phyloP scores from a whole-genome alignment of 2,888 invertebrate genomes.

The Drosophila testacea region DNA sequence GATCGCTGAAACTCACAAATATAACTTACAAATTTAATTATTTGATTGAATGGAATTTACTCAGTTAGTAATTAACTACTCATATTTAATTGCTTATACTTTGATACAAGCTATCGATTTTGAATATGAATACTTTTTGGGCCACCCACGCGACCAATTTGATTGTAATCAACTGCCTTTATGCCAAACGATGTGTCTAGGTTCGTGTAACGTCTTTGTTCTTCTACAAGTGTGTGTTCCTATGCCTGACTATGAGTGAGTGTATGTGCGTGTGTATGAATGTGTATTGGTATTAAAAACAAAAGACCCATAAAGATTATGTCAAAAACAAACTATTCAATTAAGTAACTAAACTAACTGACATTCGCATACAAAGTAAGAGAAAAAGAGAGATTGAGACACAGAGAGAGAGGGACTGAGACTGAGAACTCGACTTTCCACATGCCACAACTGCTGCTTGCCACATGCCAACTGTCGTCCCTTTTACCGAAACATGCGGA shows the following conservation, averaged over 20 bases:
- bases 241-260: conserved; percentile 20
- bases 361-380: conserved; percentile 59
- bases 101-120: conserved; percentile 2
- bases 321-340: conserved; percentile 81
- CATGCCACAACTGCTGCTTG: conserved; percentile 49
- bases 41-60: too few species aligned
- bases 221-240: conserved; percentile 7
- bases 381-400: background rate
- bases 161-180: conserved; percentile 69
- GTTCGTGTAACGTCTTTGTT: conserved; percentile 68
- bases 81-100: too few species aligned
- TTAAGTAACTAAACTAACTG: conserved; percentile 81
- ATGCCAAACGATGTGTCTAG: conserved; percentile 70
- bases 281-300: conserved; percentile 71
- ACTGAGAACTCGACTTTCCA: conserved; percentile 10
- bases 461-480: conserved; percentile 51
- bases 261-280: conserved; percentile 23
- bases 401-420: background rate
- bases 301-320: conserved; percentile 80
- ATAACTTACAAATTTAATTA: too few species aligned
- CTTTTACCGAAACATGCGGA: conserved; percentile 50
- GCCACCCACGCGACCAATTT: conserved; percentile 55
- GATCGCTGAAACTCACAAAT: too few species aligned
- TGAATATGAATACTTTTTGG: conserved; percentile 34
- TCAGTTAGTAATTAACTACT: too few species aligned